Evolutionary conservation across 2,113 vertebrate species (phyloP).

Genomic region (Callipepla californica): DNA sequence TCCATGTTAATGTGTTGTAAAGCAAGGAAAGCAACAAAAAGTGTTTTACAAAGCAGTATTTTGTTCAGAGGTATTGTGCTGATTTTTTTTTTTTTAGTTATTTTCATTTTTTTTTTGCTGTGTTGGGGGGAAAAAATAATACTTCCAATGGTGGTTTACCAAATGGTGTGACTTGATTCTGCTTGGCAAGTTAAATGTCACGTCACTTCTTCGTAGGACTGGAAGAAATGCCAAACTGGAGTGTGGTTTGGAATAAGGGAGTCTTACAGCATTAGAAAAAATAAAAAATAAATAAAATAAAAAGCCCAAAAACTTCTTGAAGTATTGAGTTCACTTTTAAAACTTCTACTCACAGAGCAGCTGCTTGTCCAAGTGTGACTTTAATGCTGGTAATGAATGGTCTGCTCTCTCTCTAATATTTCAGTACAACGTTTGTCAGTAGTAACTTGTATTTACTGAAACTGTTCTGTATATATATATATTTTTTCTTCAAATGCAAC

Average conservation of each 20-base stretch:
- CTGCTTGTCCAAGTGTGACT: conserved; percentile 44
- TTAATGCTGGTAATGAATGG: conserved; percentile 32
- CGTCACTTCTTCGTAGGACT: background rate
- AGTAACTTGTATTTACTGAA: conserved; percentile 64
- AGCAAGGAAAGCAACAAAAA: background rate
- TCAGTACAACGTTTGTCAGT: conserved; percentile 1
- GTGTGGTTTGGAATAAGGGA: background rate
- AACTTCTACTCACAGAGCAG: conserved; percentile 41
- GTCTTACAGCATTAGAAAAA: background rate
- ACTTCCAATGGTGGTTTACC: background rate
- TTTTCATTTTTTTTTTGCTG: background rate
- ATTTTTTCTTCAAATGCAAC: background rate
- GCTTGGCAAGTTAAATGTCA: background rate
- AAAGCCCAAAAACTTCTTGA: conserved; percentile 43
- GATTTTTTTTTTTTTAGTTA: background rate
- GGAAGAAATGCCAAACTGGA: background rate
- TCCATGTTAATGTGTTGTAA: background rate
- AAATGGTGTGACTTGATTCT: background rate
- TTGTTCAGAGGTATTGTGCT: background rate
- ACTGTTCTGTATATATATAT: background rate
- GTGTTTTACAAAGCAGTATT: background rate
- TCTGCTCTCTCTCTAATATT: conserved; percentile 44
- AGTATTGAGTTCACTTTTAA: conserved; percentile 28
- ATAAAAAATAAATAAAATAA: accelerated
- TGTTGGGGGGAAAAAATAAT: background rate